Percentiles rank a stretch among this genome's conserved stretches.
Evolutionary conservation across 2,888 invertebrate genomes (phyloP).

Genomic region (Podabrus alpinus): DNA sequence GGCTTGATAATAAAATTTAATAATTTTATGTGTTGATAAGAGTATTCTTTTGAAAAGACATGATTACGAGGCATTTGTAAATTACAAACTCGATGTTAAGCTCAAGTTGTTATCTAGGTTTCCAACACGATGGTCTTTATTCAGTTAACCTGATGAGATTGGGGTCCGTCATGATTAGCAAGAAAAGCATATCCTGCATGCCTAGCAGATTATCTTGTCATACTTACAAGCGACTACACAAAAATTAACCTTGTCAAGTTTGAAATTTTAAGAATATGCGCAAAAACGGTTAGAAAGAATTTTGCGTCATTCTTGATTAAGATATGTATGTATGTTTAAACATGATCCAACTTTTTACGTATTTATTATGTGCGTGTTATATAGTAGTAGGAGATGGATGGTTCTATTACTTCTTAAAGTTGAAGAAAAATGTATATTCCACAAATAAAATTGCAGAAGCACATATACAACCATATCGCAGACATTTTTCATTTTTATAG

Average conservation of each 20-base stretch:
- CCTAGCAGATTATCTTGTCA: constrained; percentile 27
- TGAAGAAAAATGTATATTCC: constrained; percentile 25
- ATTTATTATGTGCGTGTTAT: constrained; percentile 12
- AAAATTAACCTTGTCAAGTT: constrained; percentile 21
- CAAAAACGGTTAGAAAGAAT: constrained; percentile 3
- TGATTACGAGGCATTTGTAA: constrained; percentile 27
- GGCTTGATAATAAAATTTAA: background rate
- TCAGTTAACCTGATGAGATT: constrained; percentile 44
- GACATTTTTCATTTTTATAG: constrained; percentile 39
- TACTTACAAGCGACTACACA: constrained; percentile 21
- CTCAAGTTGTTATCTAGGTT: constrained; percentile 48
- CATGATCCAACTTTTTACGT: background rate
- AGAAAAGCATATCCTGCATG: constrained; percentile 41
- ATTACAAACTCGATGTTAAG: constrained; percentile 32
- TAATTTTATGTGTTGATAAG: constrained; percentile 1
- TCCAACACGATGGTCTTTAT: constrained; percentile 49
- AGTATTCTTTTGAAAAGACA: constrained; percentile 3
- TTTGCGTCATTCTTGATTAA: background rate
- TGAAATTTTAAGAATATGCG: constrained; percentile 11
- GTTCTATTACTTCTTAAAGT: constrained; percentile 18
- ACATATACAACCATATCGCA: constrained; percentile 32
- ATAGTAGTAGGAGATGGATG: constrained; percentile 2
- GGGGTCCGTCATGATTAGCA: constrained; percentile 45
- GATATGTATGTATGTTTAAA: background rate
- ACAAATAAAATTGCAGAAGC: constrained; percentile 21